Conservation (phyloP, 1,140 invertebrate genomes). For the Cyclargus thomasi region DNA sequence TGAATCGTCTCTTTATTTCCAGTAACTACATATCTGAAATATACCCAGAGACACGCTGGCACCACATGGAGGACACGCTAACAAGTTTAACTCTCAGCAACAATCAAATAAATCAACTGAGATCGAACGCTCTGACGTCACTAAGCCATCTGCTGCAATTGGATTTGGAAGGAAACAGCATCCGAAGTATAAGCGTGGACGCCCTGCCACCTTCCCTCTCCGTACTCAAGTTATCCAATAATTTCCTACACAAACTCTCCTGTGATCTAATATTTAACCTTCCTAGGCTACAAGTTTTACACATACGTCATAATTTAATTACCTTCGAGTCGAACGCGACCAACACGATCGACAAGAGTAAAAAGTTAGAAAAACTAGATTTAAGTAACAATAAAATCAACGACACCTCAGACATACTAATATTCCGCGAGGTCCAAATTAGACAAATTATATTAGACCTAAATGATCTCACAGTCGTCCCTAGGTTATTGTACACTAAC, state of each 20-base stretch:
- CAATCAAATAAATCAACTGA: conserved; percentile 84
- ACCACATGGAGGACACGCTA: conserved; percentile 82
- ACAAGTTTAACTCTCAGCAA: conserved; percentile 87
- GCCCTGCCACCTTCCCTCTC: conserved; percentile 80
- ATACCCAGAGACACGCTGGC: conserved; percentile 76
- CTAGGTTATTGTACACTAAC: conserved; percentile 79
- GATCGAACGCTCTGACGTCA: conserved; percentile 74
- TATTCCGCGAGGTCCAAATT: conserved; percentile 83
- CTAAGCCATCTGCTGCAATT: conserved; percentile 81
- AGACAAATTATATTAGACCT: conserved; percentile 88
- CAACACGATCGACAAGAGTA: conserved; percentile 78
- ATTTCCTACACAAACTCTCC: conserved; percentile 83
- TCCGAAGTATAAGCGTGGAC: conserved; percentile 76
- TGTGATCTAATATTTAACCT: conserved; percentile 78
- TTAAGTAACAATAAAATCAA: conserved; percentile 88
- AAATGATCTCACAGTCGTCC: conserved; percentile 81
- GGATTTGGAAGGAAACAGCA: conserved; percentile 84
- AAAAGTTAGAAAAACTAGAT: conserved; percentile 86
- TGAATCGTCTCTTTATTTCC: conserved; percentile 34
- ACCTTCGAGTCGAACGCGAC: conserved; percentile 76
- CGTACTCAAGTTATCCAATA: conserved; percentile 84
- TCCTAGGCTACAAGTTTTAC: conserved; percentile 83
- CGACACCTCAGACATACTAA: conserved; percentile 74
- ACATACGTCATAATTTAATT: conserved; percentile 87
- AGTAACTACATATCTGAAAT: conserved; percentile 61